phyloP scores from a whole-genome alignment of 2,797 vertebrate species.

The Centropyge bicolor region DNA sequence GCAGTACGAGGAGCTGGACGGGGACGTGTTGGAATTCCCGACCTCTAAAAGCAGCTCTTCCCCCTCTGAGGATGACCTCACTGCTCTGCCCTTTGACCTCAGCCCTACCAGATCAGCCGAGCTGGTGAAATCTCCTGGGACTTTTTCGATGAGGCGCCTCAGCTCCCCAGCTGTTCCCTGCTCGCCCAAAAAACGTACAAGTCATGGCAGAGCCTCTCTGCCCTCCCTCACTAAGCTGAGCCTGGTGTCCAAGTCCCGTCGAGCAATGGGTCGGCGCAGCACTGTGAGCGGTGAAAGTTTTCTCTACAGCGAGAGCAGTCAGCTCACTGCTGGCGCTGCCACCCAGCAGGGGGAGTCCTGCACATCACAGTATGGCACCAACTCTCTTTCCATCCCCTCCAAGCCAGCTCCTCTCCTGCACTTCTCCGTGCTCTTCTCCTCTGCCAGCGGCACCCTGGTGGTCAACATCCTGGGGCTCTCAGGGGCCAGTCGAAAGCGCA shows the following conservation, averaged over 20 bases:
- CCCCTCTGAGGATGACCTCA: conserved; percentile 78
- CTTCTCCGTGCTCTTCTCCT: conserved; percentile 84
- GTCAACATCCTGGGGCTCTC: conserved; percentile 83
- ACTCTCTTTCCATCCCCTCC: conserved; percentile 48
- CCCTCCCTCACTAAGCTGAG: conserved; percentile 82
- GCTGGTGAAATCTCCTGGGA: conserved; percentile 35
- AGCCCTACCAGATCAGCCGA: conserved; percentile 54
- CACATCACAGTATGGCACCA: conserved; percentile 67
- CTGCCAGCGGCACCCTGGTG: conserved; percentile 73
- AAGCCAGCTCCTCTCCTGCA: conserved; percentile 80
- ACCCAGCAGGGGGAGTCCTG: conserved; percentile 41
- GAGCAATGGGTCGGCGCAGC: conserved; percentile 75
- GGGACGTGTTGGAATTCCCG: conserved; percentile 79
- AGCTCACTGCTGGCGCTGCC: conserved; percentile 40
- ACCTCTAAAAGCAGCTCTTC: conserved; percentile 70
- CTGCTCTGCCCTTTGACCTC: conserved; percentile 65
- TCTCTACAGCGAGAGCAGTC: conserved; percentile 69
- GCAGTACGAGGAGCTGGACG: conserved; percentile 86
- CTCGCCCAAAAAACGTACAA: conserved; percentile 47
- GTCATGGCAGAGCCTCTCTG: conserved; percentile 81
- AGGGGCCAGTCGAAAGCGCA: conserved; percentile 76
- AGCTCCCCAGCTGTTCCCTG: conserved; percentile 71
- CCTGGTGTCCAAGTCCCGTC: conserved; percentile 79
- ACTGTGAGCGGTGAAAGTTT: conserved; percentile 79
- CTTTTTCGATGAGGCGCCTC: conserved; percentile 67